Conservation (phyloP, 2,797 vertebrate species). For the Enteromius thamalakanensis region DNA sequence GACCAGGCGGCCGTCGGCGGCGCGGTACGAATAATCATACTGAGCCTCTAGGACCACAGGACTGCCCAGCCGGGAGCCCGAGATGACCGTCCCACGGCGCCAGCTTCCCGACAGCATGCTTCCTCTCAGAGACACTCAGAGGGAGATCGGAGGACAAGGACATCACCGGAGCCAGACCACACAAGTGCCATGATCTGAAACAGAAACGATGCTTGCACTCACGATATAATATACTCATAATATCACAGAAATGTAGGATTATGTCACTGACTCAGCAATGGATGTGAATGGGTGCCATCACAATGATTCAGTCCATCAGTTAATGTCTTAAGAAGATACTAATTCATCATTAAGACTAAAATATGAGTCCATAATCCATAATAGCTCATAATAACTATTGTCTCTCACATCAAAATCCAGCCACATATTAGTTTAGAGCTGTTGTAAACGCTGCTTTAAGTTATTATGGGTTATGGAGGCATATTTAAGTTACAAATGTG, state of each 20-base stretch:
- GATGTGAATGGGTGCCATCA: neutral
- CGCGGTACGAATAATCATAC: constrained; percentile 84
- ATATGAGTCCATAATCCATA: neutral
- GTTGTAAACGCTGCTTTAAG: too few species aligned
- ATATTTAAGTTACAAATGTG: too few species aligned
- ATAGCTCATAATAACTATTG: neutral
- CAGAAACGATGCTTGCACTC: neutral
- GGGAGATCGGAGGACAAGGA: neutral
- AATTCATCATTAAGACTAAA: neutral
- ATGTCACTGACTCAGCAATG: neutral
- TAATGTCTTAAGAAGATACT: neutral
- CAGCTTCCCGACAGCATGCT: constrained; percentile 83
- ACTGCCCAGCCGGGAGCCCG: constrained; percentile 68
- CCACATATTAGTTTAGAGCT: too few species aligned
- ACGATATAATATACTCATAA: neutral
- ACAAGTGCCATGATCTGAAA: constrained; percentile 74
- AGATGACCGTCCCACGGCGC: constrained; percentile 67
- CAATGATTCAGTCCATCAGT: neutral
- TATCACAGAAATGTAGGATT: neutral
- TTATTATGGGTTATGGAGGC: too few species aligned
- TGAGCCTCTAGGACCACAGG: constrained; percentile 83
- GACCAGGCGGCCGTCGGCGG: constrained; percentile 81
- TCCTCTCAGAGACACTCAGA: constrained; percentile 63
- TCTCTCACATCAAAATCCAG: too few species aligned
- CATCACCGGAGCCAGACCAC: constrained; percentile 11